Conservation (phyloP, 2,113 vertebrate genomes). For the Larimichthys crocea region DNA sequence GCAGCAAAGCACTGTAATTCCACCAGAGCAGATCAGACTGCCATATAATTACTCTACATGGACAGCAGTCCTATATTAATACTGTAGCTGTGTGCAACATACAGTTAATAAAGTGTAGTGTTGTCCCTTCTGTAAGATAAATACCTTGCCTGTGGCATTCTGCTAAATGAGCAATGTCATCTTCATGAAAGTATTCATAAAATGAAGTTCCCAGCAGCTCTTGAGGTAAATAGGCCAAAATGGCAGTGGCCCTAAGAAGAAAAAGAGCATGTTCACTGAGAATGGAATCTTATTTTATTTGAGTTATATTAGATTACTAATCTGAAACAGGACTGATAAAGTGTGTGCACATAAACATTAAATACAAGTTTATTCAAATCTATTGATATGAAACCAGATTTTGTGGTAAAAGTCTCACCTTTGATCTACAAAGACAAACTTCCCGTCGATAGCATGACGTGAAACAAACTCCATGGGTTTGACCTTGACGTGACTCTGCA, state of each 20-base stretch:
- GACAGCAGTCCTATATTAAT: not conserved
- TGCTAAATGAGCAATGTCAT: conserved; percentile 90
- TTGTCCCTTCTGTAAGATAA: not conserved
- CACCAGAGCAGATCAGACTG: conserved; percentile 1
- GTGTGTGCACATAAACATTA: not conserved
- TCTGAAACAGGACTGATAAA: not conserved
- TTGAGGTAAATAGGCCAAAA: conserved; percentile 15
- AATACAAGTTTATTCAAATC: not conserved
- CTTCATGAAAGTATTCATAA: conserved; percentile 93
- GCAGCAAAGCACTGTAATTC: not conserved
- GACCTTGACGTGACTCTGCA: not conserved
- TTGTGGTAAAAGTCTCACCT: conserved; percentile 11
- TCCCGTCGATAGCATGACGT: not conserved
- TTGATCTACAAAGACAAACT: conserved; percentile 28
- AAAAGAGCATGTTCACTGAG: not conserved
- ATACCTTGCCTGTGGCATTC: conserved; percentile 92
- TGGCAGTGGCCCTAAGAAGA: not conserved
- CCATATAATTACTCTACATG: not conserved
- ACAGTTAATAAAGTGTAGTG: not conserved
- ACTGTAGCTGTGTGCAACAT: conserved; percentile 1
- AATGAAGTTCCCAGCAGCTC: conserved; percentile 76
- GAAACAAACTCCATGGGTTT: conserved; percentile 22
- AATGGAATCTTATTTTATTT: conserved; percentile 1
- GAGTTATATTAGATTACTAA: not conserved
- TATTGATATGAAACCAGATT: not conserved